Conservation (phyloP, 2,797 vertebrate species). For the Peromyscus nudipes region DNA sequence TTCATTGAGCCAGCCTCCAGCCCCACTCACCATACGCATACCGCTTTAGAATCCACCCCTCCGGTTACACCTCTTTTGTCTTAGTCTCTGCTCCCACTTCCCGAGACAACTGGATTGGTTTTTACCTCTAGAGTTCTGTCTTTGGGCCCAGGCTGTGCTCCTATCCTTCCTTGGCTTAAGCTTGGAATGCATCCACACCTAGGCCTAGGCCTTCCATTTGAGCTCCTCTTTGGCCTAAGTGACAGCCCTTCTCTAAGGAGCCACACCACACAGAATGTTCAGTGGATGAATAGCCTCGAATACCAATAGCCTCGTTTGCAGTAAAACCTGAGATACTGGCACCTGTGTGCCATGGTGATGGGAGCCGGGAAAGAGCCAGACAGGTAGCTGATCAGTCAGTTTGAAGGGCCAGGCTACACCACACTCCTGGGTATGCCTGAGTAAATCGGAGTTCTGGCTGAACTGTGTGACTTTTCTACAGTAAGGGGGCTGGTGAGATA, state of each 20-base stretch:
- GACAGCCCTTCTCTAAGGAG: background rate
- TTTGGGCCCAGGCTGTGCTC: background rate
- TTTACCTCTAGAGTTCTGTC: background rate
- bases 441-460: background rate
- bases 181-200: background rate
- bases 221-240: background rate
- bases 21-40: background rate
- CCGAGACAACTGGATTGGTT: background rate
- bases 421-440: background rate
- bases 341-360: background rate
- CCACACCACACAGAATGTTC: background rate
- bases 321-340: conserved; percentile 63
- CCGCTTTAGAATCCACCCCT: background rate
- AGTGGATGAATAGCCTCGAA: background rate
- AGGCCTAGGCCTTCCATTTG: background rate
- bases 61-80: background rate
- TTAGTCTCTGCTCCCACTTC: background rate
- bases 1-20: conserved; percentile 89
- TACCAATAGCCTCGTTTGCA: background rate
- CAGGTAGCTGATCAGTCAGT: background rate
- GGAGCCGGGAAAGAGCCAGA: background rate
- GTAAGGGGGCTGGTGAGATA: background rate
- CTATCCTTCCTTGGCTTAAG: background rate
- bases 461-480: background rate
- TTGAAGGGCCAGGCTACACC: background rate